Evolutionary conservation across 2,113 vertebrate species (phyloP).

Genomic region (Scytalopus superciliaris): DNA sequence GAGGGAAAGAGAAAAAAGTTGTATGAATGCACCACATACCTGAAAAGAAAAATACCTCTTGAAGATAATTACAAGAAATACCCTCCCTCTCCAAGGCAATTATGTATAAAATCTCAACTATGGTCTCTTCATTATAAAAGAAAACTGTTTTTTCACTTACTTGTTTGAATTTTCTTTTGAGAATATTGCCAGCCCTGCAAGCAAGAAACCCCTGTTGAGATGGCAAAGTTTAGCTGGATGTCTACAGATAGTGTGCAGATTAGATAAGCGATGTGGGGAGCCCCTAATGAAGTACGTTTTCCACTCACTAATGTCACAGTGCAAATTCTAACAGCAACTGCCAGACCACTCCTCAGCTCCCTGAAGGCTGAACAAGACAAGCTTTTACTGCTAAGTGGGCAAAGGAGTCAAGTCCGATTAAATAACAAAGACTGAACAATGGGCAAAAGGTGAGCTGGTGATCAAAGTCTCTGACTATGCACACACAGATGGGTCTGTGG

Average conservation of each 20-base stretch:
- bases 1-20: slow-evolving; percentile 80
- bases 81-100: background rate
- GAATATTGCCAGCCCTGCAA: slow-evolving; percentile 74
- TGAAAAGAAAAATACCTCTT: slow-evolving; percentile 2
- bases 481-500: background rate
- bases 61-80: background rate
- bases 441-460: background rate
- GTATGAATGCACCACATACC: slow-evolving; percentile 73
- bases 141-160: slow-evolving; percentile 55
- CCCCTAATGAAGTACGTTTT: background rate
- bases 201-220: background rate
- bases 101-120: background rate
- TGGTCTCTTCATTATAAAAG: background rate
- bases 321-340: background rate
- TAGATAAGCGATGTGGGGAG: background rate
- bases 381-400: background rate
- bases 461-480: background rate
- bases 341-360: background rate
- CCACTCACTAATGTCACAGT: background rate
- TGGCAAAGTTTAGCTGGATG: background rate
- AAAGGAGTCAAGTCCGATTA: background rate
- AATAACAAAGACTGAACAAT: background rate
- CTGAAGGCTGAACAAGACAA: background rate
- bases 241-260: background rate
- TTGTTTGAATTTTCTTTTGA: slow-evolving; percentile 67